phyloP scores from a whole-genome alignment of 2,888 invertebrate species.

The Epinotia brunnichana region DNA sequence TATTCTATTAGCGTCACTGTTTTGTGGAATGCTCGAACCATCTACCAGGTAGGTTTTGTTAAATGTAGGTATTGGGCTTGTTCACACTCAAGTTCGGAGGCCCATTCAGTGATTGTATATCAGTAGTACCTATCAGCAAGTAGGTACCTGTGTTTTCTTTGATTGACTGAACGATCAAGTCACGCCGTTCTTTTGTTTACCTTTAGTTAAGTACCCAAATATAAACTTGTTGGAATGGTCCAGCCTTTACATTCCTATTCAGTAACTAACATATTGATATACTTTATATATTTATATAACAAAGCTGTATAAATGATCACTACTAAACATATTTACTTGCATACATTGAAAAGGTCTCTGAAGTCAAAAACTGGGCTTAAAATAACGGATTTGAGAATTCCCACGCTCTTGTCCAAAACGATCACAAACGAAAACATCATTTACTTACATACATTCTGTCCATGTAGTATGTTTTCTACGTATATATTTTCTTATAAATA shows the following conservation, averaged over 20 bases:
- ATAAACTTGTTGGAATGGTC: not conserved
- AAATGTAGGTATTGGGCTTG: not conserved
- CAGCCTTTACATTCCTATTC: not conserved
- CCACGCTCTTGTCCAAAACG: not conserved
- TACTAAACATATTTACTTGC: not conserved
- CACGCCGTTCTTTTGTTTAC: too few relatives aligned
- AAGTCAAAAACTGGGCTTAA: not conserved
- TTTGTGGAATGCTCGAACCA: not conserved
- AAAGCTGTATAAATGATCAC: not conserved
- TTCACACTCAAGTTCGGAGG: too few relatives aligned
- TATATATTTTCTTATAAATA: not conserved
- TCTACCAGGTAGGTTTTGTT: not conserved
- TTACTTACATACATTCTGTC: not conserved
- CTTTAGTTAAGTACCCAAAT: too few relatives aligned
- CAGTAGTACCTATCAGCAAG: not conserved
- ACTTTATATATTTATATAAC: not conserved
- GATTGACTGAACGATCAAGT: too few relatives aligned
- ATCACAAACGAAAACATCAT: not conserved
- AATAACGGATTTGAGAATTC: not conserved
- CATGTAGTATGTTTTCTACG: not conserved
- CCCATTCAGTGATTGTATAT: too few relatives aligned
- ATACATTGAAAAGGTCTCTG: not conserved
- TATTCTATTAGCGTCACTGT: not conserved
- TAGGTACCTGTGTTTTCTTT: not conserved
- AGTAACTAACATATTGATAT: not conserved